phyloP scores from a whole-genome alignment of 2,888 invertebrate genomes.

The Diarsia dahlii region DNA sequence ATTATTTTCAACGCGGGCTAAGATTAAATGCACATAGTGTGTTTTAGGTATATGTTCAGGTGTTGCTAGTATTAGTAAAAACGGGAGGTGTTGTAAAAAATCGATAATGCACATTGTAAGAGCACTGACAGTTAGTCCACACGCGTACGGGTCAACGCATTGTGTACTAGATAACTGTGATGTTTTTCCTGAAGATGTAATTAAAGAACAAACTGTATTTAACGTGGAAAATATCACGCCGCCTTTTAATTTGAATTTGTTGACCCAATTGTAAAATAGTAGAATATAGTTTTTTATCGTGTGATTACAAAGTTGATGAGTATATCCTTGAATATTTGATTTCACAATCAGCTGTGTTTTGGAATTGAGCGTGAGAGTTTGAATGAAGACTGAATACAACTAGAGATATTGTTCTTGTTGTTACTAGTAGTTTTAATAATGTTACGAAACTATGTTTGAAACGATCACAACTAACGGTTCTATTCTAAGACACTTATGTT shows the following conservation, averaged over 20 bases:
- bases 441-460: constrained; percentile 58
- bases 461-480: constrained; percentile 54
- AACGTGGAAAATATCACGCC: constrained; percentile 26
- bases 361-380: constrained; percentile 76
- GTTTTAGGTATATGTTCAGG: not conserved
- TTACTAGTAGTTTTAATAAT: constrained; percentile 66
- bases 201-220: constrained; percentile 54
- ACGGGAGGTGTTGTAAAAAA: not conserved
- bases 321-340: constrained; percentile 54
- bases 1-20: not conserved
- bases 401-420: constrained; percentile 72
- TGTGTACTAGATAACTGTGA: constrained; percentile 23
- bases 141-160: constrained; percentile 16
- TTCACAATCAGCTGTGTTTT: constrained; percentile 56
- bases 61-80: not conserved
- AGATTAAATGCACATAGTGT: not conserved
- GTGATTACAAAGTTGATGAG: constrained; percentile 61
- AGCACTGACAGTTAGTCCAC: constrained; percentile 29
- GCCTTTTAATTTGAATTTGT: constrained; percentile 46
- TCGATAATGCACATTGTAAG: constrained; percentile 4
- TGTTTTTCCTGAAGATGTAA: constrained; percentile 28
- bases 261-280: constrained; percentile 61
- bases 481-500: constrained; percentile 43
- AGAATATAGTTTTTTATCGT: constrained; percentile 61
- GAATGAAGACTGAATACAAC: constrained; percentile 87